Percentiles rank a stretch among this genome's conserved stretches.
Evolutionary conservation across 2,113 vertebrate species (phyloP).

Genomic region (Carassius gibelio): DNA sequence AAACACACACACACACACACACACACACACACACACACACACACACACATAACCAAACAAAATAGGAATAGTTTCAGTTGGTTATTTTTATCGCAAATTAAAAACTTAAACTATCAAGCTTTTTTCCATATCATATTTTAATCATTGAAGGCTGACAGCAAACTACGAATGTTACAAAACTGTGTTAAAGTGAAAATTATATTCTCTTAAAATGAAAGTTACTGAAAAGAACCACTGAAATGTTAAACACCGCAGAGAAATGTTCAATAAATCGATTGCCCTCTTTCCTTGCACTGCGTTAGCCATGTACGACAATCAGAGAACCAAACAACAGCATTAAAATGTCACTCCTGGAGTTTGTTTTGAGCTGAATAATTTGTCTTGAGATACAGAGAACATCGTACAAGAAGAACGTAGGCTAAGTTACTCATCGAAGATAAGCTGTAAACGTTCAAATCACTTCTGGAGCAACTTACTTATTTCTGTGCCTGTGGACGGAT

Average conservation of each 20-base stretch:
- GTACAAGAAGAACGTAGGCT: background rate
- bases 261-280: constrained; percentile 24
- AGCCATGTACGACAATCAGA: background rate
- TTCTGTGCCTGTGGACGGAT: constrained; percentile 68
- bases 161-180: background rate
- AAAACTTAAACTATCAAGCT: background rate
- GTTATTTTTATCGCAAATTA: background rate
- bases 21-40: no score
- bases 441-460: background rate
- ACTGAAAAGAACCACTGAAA: background rate
- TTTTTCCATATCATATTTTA: background rate
- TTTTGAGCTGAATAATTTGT: background rate
- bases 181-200: background rate
- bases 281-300: background rate
- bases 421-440: background rate
- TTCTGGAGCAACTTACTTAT: constrained; percentile 66
- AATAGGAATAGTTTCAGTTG: background rate
- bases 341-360: background rate
- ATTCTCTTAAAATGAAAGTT: background rate
- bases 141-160: background rate
- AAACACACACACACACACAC: no score
- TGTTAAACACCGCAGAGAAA: background rate
- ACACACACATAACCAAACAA: no score
- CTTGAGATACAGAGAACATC: background rate
- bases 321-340: background rate